These are phyloP conservation scores for Mylabris phalerata DNA, from an alignment of 1,140 invertebrate species.

Conservation along the genomic window DNA sequence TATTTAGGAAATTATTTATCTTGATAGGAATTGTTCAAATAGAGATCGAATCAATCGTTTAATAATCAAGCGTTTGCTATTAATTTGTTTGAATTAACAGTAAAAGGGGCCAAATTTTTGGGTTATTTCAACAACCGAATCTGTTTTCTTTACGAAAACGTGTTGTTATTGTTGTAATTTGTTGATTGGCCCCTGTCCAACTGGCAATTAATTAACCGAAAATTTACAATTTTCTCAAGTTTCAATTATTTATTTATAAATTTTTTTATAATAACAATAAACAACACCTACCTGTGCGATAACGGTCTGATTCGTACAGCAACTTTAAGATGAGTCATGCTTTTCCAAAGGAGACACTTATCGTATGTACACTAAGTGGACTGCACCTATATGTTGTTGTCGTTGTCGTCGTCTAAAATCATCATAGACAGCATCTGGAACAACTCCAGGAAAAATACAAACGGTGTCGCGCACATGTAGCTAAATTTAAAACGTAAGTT, in stretches of 20 bases:
- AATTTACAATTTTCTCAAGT: neutral
- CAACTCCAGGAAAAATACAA: slow-evolving; percentile 1
- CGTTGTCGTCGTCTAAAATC: neutral
- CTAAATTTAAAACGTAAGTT: slow-evolving; percentile 5
- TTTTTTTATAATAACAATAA: too few species aligned
- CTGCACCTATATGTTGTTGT: too few species aligned
- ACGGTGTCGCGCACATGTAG: slow-evolving; percentile 6
- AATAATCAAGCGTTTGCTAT: too few species aligned
- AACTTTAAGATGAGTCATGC: slow-evolving; percentile 51
- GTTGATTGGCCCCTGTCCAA: slow-evolving; percentile 2
- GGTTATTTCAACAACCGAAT: neutral
- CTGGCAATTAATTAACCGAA: neutral
- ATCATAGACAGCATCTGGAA: slow-evolving; percentile 6
- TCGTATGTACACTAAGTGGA: slow-evolving; percentile 5
- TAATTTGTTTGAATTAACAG: too few species aligned
- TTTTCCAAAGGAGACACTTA: slow-evolving; percentile 14
- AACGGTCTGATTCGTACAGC: slow-evolving; percentile 50
- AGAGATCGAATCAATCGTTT: too few species aligned
- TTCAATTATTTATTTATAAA: neutral
- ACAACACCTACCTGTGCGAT: slow-evolving; percentile 44
- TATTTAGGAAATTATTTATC: neutral
- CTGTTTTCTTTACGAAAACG: slow-evolving; percentile 3
- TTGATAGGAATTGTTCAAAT: too few species aligned
- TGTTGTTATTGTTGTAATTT: slow-evolving; percentile 3
- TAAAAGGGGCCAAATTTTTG: too few species aligned